A percentile compares a stretch with the other conserved stretches of the same genome.
phyloP scores from a whole-genome alignment of 2,113 vertebrate species.

The Conger conger region DNA sequence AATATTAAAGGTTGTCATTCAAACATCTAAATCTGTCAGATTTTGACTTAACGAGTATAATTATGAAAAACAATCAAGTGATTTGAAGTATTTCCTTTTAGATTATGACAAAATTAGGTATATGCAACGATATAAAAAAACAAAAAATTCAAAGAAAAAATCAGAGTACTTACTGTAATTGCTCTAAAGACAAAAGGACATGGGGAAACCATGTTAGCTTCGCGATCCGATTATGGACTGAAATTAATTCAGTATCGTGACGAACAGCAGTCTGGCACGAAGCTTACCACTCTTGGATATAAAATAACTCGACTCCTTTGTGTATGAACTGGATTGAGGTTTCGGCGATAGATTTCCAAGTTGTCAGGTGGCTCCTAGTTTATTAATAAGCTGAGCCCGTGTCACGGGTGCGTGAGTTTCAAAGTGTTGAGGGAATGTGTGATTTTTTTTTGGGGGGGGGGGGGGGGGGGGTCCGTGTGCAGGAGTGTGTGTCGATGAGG shows the following conservation, averaged over 20 bases:
- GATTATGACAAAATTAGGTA: neutral
- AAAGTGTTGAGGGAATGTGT: neutral
- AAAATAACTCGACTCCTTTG: constrained; percentile 24
- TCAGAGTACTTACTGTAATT: neutral
- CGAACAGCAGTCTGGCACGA: neutral
- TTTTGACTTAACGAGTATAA: neutral
- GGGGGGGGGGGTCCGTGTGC: constrained; percentile 2
- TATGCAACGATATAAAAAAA: neutral
- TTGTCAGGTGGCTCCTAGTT: constrained; percentile 12
- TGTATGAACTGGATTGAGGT: constrained; percentile 22
- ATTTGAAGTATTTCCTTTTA: neutral
- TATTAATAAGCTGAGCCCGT: constrained; percentile 26
- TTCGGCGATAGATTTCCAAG: constrained; percentile 2
- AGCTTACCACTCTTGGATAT: constrained; percentile 40
- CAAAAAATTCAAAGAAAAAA: no score
- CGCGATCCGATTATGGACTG: neutral
- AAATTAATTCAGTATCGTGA: neutral
- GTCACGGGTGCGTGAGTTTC: constrained; percentile 5
- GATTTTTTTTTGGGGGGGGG: no score
- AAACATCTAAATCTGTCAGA: neutral
- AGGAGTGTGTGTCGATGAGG: constrained; percentile 20
- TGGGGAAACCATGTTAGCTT: neutral
- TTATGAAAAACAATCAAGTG: neutral
- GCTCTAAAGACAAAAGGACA: neutral
- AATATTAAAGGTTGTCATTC: neutral